Evolutionary conservation across 2,113 vertebrate species (phyloP).

Genomic region (Pachycephala philippinensis): DNA sequence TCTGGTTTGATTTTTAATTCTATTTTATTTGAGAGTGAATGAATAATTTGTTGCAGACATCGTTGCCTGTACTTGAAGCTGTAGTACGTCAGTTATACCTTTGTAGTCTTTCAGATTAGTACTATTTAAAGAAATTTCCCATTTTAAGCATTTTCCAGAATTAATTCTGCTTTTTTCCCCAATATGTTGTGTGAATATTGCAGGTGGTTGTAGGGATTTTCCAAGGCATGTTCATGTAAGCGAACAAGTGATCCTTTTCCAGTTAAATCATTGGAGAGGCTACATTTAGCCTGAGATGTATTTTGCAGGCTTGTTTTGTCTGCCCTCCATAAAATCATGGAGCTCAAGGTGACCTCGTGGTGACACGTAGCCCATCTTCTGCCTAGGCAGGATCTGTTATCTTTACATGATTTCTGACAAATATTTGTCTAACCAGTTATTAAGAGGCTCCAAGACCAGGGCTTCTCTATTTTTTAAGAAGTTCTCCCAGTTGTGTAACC

Average conservation of each 20-base stretch:
- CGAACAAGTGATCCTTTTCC: background rate
- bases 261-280: background rate
- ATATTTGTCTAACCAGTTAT: background rate
- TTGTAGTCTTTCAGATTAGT: background rate
- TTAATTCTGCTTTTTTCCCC: background rate
- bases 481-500: background rate
- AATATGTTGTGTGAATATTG: background rate
- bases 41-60: background rate
- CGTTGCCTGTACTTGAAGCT: background rate
- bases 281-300: background rate
- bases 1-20: slow-evolving; percentile 2
- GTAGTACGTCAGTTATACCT: background rate
- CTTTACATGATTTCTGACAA: background rate
- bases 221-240: background rate
- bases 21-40: background rate
- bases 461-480: background rate
- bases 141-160: background rate
- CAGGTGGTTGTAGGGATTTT: background rate
- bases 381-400: background rate
- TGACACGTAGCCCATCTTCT: background rate
- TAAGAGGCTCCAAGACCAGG: background rate
- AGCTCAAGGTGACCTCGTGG: background rate
- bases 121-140: background rate
- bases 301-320: background rate
- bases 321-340: background rate